Conservation (phyloP, 2,113 vertebrate genomes). For the Noctilio leporinus region DNA sequence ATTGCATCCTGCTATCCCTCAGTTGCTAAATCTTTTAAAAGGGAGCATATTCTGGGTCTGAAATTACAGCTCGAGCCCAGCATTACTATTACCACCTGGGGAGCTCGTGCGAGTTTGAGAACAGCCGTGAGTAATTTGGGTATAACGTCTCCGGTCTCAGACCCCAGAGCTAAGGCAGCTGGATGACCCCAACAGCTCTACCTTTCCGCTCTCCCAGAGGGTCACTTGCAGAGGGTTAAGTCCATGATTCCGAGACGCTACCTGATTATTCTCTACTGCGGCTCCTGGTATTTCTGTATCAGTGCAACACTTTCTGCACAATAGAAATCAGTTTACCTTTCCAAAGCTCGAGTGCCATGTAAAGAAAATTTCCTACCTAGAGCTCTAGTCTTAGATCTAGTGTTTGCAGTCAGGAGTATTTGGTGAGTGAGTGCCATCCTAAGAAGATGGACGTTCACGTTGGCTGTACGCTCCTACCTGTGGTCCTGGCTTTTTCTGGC, state of each 20-base stretch:
- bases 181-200: not conserved
- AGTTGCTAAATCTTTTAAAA: not conserved
- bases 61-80: not conserved
- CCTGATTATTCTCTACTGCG: not conserved
- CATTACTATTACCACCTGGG: not conserved
- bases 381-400: not conserved
- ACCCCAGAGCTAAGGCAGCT: accelerated
- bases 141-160: not conserved
- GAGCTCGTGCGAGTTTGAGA: not conserved
- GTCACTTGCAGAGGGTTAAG: not conserved
- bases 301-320: not conserved
- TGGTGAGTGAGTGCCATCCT: not conserved
- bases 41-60: not conserved
- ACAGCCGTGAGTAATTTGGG: not conserved
- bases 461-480: not conserved
- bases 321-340: not conserved
- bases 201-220: not conserved
- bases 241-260: not conserved
- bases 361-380: not conserved
- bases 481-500: not conserved
- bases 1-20: not conserved
- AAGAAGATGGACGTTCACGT: not conserved
- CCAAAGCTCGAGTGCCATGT: not conserved
- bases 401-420: not conserved
- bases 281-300: not conserved